phyloP scores from a whole-genome alignment of 1,140 invertebrate species.

The Condylostylus longicornis region DNA sequence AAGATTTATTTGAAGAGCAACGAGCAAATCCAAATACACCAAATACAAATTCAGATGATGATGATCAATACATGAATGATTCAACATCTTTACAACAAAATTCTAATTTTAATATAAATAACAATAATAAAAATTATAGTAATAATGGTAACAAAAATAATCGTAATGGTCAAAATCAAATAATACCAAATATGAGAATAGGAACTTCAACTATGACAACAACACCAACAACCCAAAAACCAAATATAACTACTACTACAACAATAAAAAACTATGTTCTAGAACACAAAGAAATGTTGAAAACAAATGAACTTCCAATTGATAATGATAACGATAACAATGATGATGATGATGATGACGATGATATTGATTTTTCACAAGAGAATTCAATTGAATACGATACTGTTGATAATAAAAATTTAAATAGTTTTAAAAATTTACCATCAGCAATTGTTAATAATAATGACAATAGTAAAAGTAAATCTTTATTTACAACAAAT shows the following conservation, averaged over 20 bases:
- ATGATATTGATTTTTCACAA: slow-evolving; percentile 10
- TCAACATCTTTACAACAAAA: not conserved
- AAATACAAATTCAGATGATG: not conserved
- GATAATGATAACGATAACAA: slow-evolving; percentile 2
- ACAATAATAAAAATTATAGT: not conserved
- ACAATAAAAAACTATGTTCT: no score
- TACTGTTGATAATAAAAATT: no score
- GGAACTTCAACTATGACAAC: no score
- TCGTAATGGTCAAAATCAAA: slow-evolving; percentile 5
- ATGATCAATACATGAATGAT: not conserved
- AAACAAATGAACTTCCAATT: no score
- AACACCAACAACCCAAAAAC: not conserved
- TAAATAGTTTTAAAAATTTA: no score
- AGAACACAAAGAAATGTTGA: no score
- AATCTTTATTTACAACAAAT: no score
- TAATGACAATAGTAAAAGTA: no score
- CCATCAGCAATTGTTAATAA: no score
- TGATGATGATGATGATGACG: not conserved
- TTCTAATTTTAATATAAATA: not conserved
- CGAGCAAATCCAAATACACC: not conserved
- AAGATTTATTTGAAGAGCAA: slow-evolving; percentile 13
- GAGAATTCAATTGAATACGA: no score
- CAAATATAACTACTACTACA: no score
- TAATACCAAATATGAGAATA: slow-evolving; percentile 5
- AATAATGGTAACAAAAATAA: slow-evolving; percentile 9